Conservation (phyloP, 2,888 invertebrate species). For the Leptopterna dolabrata region DNA sequence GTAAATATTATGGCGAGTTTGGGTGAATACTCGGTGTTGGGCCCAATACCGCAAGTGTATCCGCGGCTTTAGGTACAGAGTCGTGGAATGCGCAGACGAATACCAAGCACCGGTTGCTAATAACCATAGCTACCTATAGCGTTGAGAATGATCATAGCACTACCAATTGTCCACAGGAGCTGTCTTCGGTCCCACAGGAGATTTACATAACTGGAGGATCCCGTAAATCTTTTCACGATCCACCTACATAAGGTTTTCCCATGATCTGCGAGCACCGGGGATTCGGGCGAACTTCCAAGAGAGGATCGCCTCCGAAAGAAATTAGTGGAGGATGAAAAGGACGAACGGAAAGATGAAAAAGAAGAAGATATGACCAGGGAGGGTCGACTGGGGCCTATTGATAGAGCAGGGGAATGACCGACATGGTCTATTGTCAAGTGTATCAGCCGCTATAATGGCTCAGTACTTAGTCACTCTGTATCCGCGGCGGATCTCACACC, state of each 20-base stretch:
- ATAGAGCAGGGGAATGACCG: slow-evolving; percentile 37
- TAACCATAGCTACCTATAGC: no score
- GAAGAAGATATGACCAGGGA: slow-evolving; percentile 1
- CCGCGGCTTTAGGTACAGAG: no score
- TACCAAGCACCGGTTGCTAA: no score
- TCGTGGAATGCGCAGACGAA: no score
- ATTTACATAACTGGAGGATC: not conserved
- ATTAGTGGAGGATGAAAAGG: slow-evolving; percentile 14
- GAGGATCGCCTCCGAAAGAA: not conserved
- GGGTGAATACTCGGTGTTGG: no score
- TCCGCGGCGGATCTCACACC: not conserved
- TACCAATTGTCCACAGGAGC: no score
- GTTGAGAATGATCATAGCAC: no score
- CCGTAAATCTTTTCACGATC: not conserved
- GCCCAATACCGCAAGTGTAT: no score
- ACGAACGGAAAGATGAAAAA: not conserved
- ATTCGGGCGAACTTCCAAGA: not conserved
- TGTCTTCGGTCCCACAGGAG: no score
- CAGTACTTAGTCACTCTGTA: slow-evolving; percentile 30
- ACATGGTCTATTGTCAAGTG: slow-evolving; percentile 47
- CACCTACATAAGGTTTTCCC: not conserved
- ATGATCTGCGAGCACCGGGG: not conserved
- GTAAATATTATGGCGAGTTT: no score
- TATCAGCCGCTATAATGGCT: slow-evolving; percentile 45
- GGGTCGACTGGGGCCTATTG: slow-evolving; percentile 15